These are phyloP conservation scores for Rynchops niger DNA, from an alignment of 2,113 vertebrate genomes.

Conservation along the genomic window DNA sequence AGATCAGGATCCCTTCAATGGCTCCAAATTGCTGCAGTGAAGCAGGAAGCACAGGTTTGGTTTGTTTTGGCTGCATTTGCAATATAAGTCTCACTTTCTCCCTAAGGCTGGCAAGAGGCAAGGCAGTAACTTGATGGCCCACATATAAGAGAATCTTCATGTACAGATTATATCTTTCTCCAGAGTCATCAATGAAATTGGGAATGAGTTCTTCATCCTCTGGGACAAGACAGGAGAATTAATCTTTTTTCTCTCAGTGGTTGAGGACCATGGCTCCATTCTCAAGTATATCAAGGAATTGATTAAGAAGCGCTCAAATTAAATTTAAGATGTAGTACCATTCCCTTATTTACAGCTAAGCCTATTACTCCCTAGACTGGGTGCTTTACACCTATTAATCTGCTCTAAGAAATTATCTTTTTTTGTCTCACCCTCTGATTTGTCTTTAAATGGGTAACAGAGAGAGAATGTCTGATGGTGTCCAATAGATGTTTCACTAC, in stretches of 20 bases:
- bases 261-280: background rate
- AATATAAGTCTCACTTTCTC: background rate
- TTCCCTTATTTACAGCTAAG: background rate
- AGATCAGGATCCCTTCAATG: background rate
- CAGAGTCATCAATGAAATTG: background rate
- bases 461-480: background rate
- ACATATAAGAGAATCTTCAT: background rate
- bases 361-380: background rate
- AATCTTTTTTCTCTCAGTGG: background rate
- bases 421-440: background rate
- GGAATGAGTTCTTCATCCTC: background rate
- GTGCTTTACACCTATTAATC: background rate
- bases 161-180: background rate
- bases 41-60: slow-evolving; percentile 14
- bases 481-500: background rate
- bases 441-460: background rate
- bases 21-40: background rate
- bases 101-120: background rate
- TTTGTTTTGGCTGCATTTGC: background rate
- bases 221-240: background rate
- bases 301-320: background rate
- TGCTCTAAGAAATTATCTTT: background rate
- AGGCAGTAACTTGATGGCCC: background rate
- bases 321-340: background rate
- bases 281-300: background rate